These are phyloP conservation scores for Odontesthes bonariensis DNA, from an alignment of 2,113 vertebrate species.

Conservation along the genomic window DNA sequence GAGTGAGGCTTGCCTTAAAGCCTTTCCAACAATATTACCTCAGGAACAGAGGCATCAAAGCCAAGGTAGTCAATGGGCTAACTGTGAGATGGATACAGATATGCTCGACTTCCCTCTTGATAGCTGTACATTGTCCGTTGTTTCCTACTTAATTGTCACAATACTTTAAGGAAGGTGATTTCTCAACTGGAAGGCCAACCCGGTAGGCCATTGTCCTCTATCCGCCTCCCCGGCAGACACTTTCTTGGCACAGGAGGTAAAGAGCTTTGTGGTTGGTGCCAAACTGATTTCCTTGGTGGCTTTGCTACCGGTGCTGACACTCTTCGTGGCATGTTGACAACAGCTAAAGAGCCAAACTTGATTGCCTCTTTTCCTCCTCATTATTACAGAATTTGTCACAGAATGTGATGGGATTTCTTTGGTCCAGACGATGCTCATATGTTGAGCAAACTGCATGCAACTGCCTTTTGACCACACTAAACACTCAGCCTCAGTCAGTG, in stretches of 20 bases:
- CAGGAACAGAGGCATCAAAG: not conserved
- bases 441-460: slow-evolving; percentile 1
- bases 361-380: slow-evolving; percentile 62
- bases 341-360: slow-evolving; percentile 67
- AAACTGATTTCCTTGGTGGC: slow-evolving; percentile 74
- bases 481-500: not conserved
- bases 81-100: slow-evolving; percentile 15
- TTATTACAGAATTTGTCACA: slow-evolving; percentile 65
- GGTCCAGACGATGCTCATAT: not conserved
- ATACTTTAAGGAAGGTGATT: slow-evolving; percentile 27
- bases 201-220: slow-evolving; percentile 46
- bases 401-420: slow-evolving; percentile 45
- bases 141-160: slow-evolving; percentile 52
- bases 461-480: not conserved
- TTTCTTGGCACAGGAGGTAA: slow-evolving; percentile 60
- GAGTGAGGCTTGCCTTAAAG: slow-evolving; percentile 11
- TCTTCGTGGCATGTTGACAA: slow-evolving; percentile 56
- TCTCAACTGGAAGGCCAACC: slow-evolving; percentile 14
- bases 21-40: slow-evolving; percentile 33
- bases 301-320: slow-evolving; percentile 64
- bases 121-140: slow-evolving; percentile 21
- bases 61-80: slow-evolving; percentile 49
- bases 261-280: slow-evolving; percentile 66
- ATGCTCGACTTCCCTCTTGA: slow-evolving; percentile 11
- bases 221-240: slow-evolving; percentile 49